These are phyloP conservation scores for Pristionchus pacificus DNA, from an alignment of 1,140 invertebrate species.

Conservation along the genomic window DNA sequence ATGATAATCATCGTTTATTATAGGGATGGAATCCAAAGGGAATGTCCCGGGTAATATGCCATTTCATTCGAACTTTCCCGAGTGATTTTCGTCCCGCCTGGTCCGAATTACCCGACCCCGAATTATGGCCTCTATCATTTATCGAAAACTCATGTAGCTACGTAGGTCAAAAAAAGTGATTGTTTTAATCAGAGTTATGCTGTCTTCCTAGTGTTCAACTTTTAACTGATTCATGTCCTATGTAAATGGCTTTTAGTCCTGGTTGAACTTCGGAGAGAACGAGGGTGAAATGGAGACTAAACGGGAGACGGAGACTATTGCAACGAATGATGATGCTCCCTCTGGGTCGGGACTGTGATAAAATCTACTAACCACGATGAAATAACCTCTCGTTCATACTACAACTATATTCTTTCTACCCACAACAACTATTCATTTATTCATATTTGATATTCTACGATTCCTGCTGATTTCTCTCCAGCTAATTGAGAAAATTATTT, in stretches of 20 bases:
- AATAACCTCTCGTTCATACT: too few relatives aligned
- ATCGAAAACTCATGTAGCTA: too few relatives aligned
- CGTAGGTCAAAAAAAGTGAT: constrained; percentile 2
- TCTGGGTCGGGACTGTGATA: neutral
- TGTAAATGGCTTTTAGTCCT: constrained; percentile 38
- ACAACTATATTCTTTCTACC: neutral
- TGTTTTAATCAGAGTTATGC: neutral
- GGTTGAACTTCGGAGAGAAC: constrained; percentile 47
- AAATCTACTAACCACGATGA: too few relatives aligned
- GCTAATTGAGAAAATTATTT: neutral
- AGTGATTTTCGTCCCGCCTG: neutral
- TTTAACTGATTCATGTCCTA: neutral
- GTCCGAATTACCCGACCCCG: neutral
- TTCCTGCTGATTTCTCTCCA: neutral
- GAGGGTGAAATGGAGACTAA: constrained; percentile 39
- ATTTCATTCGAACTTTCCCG: neutral
- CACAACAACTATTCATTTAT: neutral
- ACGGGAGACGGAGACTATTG: constrained; percentile 11
- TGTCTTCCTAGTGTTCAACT: neutral
- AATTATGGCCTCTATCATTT: too few relatives aligned
- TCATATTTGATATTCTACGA: neutral
- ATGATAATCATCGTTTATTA: too few relatives aligned
- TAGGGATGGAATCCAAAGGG: too few relatives aligned
- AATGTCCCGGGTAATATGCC: too few relatives aligned
- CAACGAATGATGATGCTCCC: constrained; percentile 14